These are phyloP conservation scores for Megathymus violae DNA, from an alignment of 1,140 invertebrate genomes.

Conservation along the genomic window DNA sequence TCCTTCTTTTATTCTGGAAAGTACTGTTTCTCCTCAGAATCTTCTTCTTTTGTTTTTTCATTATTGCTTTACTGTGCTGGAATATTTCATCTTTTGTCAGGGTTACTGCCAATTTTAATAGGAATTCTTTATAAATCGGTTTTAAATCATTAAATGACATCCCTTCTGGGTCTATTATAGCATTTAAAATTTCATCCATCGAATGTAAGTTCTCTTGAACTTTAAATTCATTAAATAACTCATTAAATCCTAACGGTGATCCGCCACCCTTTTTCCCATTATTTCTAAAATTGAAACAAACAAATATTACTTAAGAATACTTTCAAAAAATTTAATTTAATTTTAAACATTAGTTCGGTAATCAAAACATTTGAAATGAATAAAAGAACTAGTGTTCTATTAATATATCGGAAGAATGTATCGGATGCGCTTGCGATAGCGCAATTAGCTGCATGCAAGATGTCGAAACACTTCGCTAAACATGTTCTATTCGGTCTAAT, in stretches of 20 bases:
- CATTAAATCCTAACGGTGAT: slow-evolving; percentile 91
- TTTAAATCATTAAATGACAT: slow-evolving; percentile 97
- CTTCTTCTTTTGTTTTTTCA: slow-evolving; percentile 91
- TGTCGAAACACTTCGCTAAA: slow-evolving; percentile 67
- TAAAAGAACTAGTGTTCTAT: slow-evolving; percentile 47
- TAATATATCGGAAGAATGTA: slow-evolving; percentile 69
- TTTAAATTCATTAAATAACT: slow-evolving; percentile 92
- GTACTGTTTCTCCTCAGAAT: slow-evolving; percentile 82
- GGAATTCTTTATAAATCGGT: slow-evolving; percentile 94
- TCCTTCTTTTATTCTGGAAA: slow-evolving; percentile 82
- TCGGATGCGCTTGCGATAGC: slow-evolving; percentile 66
- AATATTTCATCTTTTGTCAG: slow-evolving; percentile 95
- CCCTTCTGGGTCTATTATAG: slow-evolving; percentile 94
- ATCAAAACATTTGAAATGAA: slow-evolving; percentile 32
- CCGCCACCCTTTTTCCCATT: slow-evolving; percentile 86
- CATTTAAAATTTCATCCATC: slow-evolving; percentile 93
- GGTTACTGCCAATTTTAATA: slow-evolving; percentile 93
- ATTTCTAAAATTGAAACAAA: slow-evolving; percentile 75
- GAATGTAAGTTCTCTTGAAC: slow-evolving; percentile 93
- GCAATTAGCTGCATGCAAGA: slow-evolving; percentile 71
- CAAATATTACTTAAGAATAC: slow-evolving; percentile 13
- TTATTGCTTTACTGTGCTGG: slow-evolving; percentile 93
- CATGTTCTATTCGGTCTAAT: slow-evolving; percentile 58
- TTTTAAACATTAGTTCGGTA: slow-evolving; percentile 14
- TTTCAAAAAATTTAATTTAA: no score